Evolutionary conservation across 2,797 vertebrate species (phyloP), one percentile per base, ranked within the genome.

Genomic region (Poeciliopsis gracilis): DNA sequence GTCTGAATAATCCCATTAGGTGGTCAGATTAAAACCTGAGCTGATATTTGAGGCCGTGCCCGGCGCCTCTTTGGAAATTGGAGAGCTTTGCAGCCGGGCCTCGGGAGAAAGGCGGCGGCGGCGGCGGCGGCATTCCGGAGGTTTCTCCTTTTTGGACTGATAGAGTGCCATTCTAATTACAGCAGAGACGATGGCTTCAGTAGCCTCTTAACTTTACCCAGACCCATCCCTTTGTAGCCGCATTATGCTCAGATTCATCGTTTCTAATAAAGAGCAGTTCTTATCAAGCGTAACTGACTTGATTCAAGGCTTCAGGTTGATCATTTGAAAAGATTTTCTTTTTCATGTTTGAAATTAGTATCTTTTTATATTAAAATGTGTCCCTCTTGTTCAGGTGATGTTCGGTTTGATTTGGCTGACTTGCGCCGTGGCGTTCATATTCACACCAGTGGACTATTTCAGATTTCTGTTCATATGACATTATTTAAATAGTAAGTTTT

Each of bases 1-100:
- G 93, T 95, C 92, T 90, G 87, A 92, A 94, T 96, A 95, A 96
- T 96, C 95, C 95, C 94, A 95, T 96, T 95, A 94, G 92, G 87
- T 91, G 87, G 83, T 88, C 90, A 93, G 92, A 93, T 95, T 95
- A 94, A 95, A 93, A 93, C 93, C 92, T 90, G 93, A 95, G 91
- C 93, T 93, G 92, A 95, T 94, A 94, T 92, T 91, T 92, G 91
- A 95, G 92, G 91, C 90, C 80, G 73, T 91, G 90, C 90, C 91
- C 89, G n/a, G 80, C 75, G 46, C 79, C 70, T 89, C 90, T 87
- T 85, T 89, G 87, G 88, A 91, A 92, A 91, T 87, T 76, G 83
- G 86, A 93, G 87, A 80, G 89, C 89, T 91, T 89, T 90, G 76
- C 79, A 30, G 83, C 80, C 71, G 28, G 67, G 83, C 73, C 61